Percentiles rank a stretch among this genome's conserved stretches.
These are phyloP conservation scores for Drosophila dunni DNA, from an alignment of 1,140 invertebrate species.

Conservation along the genomic window DNA sequence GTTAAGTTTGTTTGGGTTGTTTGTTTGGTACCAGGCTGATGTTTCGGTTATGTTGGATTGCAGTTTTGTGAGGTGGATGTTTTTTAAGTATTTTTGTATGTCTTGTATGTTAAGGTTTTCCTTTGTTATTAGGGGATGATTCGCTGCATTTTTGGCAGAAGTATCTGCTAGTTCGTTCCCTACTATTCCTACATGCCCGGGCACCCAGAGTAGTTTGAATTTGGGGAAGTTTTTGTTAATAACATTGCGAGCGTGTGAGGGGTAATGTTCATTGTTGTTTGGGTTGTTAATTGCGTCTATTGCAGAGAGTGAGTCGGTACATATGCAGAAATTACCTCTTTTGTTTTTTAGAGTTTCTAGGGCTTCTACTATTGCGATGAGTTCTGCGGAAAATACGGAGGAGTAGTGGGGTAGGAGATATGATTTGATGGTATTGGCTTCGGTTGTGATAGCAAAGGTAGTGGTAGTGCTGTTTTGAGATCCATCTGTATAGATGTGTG, in stretches of 20 bases:
- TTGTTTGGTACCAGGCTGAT: conserved; percentile 4
- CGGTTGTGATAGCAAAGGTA: background rate
- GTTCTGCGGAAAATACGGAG: background rate
- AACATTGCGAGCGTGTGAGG: background rate
- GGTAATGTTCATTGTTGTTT: too few species aligned
- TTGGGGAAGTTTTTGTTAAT: conserved; percentile 8
- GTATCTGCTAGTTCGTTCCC: conserved; percentile 1
- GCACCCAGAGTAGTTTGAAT: conserved; percentile 5
- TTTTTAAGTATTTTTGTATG: conserved; percentile 2
- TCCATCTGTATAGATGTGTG: background rate
- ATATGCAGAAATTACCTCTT: too few species aligned
- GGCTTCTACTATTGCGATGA: conserved; percentile 1
- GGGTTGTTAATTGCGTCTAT: too few species aligned
- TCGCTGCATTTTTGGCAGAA: background rate
- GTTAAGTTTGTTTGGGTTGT: background rate
- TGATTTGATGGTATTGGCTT: background rate
- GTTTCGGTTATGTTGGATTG: conserved; percentile 1
- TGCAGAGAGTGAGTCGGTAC: too few species aligned
- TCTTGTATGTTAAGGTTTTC: background rate
- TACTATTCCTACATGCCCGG: background rate
- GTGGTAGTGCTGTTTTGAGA: background rate
- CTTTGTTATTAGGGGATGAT: background rate
- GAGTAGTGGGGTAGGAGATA: background rate
- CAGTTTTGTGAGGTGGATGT: background rate
- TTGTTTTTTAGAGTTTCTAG: too few species aligned